These are phyloP conservation scores for Trimorus sp. DNA, from an alignment of 2,888 invertebrate species.

Conservation along the genomic window DNA sequence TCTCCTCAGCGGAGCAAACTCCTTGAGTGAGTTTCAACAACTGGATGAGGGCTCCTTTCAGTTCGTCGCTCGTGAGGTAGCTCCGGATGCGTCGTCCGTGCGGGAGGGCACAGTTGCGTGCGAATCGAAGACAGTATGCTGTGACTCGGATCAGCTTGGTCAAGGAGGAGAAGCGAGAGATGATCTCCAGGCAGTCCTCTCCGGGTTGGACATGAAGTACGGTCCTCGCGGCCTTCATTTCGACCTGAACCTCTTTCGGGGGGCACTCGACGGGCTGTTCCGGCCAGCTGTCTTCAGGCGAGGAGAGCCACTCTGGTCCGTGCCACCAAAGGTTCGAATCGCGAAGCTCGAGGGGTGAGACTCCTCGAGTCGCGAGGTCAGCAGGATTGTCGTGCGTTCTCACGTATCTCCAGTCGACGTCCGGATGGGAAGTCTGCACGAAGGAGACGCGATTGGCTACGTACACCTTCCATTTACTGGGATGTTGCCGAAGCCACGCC, in stretches of 20 bases:
- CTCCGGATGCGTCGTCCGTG: not conserved
- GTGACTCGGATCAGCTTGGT: not conserved
- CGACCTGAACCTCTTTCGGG: not conserved
- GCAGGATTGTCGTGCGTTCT: not conserved
- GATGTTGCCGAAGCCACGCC: constrained; percentile 55
- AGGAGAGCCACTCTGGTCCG: not conserved
- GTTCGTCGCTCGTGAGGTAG: not conserved
- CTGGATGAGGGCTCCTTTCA: not conserved
- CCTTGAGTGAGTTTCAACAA: not conserved
- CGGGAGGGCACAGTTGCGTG: not conserved
- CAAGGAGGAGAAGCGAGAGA: not conserved
- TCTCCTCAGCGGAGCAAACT: not conserved
- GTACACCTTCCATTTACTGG: constrained; percentile 49
- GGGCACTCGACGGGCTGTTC: not conserved
- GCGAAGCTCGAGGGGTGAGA: not conserved
- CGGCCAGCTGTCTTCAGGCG: not conserved
- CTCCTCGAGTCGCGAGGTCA: not conserved
- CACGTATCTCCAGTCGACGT: not conserved
- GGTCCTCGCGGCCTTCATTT: not conserved
- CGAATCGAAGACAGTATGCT: not conserved
- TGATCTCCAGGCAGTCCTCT: not conserved
- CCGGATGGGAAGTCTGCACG: constrained; percentile 40
- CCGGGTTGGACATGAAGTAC: not conserved
- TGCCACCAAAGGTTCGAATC: not conserved
- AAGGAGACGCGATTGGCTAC: constrained; percentile 48